phyloP scores from a whole-genome alignment of 1,140 invertebrate species.

The Anoplophora glabripennis region DNA sequence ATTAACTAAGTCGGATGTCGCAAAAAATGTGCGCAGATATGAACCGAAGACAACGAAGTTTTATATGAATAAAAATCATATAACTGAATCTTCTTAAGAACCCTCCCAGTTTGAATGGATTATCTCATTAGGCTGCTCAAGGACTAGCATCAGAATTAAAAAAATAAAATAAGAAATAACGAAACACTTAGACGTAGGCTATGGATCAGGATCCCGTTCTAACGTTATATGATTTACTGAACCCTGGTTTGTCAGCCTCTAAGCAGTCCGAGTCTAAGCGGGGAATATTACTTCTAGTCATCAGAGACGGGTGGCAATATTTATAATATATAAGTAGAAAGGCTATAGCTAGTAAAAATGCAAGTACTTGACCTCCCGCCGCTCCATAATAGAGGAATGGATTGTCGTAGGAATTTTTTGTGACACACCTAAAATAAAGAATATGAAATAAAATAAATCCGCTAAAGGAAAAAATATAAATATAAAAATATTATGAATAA shows the following conservation, averaged over 20 bases:
- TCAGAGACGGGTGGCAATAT: constrained; percentile 51
- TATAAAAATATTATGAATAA: too few species aligned
- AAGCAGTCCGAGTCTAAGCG: constrained; percentile 24
- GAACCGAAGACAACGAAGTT: too few species aligned
- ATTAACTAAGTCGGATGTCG: too few species aligned
- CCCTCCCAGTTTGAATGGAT: neutral
- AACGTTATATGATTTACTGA: constrained; percentile 42
- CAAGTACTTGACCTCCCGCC: constrained; percentile 42
- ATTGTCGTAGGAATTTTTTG: constrained; percentile 44
- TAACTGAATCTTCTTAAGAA: neutral
- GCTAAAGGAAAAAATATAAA: too few species aligned
- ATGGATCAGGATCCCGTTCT: constrained; percentile 42
- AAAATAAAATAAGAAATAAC: neutral
- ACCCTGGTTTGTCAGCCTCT: constrained; percentile 43
- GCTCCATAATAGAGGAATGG: constrained; percentile 48
- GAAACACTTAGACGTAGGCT: constrained; percentile 33
- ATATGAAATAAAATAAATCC: too few species aligned
- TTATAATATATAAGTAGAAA: constrained; percentile 54
- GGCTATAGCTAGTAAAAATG: constrained; percentile 51
- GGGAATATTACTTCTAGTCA: constrained; percentile 38
- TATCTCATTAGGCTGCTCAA: neutral
- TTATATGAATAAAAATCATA: neutral
- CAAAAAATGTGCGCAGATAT: too few species aligned
- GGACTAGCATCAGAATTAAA: neutral
- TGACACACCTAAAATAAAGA: constrained; percentile 43